Evolutionary conservation across 1,140 invertebrate genomes (phyloP), one percentile per base, ranked within the genome.

Genomic region (Drosophila lacertosa): DNA sequence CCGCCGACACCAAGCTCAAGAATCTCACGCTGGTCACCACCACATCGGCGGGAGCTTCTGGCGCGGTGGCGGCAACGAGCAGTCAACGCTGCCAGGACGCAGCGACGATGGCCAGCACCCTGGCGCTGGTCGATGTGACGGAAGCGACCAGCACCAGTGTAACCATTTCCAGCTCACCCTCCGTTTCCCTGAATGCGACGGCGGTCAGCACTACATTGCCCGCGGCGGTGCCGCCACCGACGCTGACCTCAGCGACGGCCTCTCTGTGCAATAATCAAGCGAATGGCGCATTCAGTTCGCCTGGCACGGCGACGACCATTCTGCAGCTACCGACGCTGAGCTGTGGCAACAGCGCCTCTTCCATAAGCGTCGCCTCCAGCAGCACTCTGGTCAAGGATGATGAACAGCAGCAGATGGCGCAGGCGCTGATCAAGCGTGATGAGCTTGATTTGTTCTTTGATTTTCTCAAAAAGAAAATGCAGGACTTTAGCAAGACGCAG

Each of bases 401-500:
- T 11, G 81, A 78, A 0, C 54, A 73, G 6, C 69, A 67, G 2
- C 58, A 77, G 5, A 32, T 72, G 16, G 62, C 54, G 35, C 66
- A 67, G 39, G 76, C 80, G 20, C 48, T 78, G 33, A 72, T 80
- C 45, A 81, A 82, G 26, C 74, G 86, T 0, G 89, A 91, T 6
- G 89, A 91, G 24, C 73, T 90, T 3, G 89, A 91, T 71, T 57
- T 91, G 33, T 91, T 91, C 35, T 91, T 91, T 40, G 89, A 90
- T 20, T 91, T 91, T 11, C 79, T 91, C 11, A 91, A 91, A 29
- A 90, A 90, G 66, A 91, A 91, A 58, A 90, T 91, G 47, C 89
- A 91, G 66, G 80, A 65, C 45, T 89, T 91, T 33, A 77, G 79
- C 44, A 88, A 84, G 16, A 77, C 80, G 9, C 86, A 90, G 44